Percentiles rank a stretch among this genome's conserved stretches.
These are phyloP conservation scores for Esox masquinongy DNA, from an alignment of 2,797 vertebrate species.

Conservation along the genomic window DNA sequence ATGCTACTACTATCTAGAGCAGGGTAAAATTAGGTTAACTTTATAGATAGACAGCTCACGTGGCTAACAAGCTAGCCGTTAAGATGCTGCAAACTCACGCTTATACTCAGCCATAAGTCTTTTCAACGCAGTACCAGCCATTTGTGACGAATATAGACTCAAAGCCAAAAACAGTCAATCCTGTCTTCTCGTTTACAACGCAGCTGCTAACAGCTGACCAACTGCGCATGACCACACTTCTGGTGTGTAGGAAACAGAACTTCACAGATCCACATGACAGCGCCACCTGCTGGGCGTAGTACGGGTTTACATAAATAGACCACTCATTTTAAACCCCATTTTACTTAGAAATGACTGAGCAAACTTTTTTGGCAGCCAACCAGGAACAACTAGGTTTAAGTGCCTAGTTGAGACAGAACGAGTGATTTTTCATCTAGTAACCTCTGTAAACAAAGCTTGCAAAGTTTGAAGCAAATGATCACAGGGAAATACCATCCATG, in stretches of 20 bases:
- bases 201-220: constrained; percentile 4
- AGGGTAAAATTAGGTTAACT: background rate
- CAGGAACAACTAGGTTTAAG: no score
- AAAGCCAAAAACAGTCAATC: background rate
- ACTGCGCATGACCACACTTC: background rate
- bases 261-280: background rate
- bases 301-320: background rate
- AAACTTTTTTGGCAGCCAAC: background rate
- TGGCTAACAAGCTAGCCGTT: background rate
- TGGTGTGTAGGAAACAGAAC: background rate
- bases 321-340: no score
- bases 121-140: constrained; percentile 80
- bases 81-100: constrained; percentile 63
- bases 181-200: constrained; percentile 2
- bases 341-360: background rate
- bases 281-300: background rate
- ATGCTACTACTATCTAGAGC: background rate
- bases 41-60: background rate
- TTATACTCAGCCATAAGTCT: constrained; percentile 82
- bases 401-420: no score
- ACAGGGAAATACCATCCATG: no score
- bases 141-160: constrained; percentile 26
- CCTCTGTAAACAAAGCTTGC: no score
- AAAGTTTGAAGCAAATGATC: no score
- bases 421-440: no score